Base-by-base conservation (phyloP, 2,888 invertebrate species). In the Sphinx pinastri region DNA sequence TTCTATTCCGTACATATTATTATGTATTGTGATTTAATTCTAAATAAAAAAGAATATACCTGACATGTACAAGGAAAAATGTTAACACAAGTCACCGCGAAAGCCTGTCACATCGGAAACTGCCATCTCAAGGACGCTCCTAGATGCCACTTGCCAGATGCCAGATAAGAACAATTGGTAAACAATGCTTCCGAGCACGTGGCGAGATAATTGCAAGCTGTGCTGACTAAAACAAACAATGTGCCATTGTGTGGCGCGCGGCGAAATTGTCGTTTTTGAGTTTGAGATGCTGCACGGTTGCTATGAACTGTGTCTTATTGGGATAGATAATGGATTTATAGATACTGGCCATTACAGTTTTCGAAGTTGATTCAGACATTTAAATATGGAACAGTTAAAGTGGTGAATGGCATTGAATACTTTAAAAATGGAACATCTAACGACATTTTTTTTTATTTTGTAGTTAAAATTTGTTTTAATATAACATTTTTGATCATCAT, bases 121-220 rank as follows among this genome's bases (percentile, higher is more conserved):
- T 70, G 68, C 60, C 70, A 45, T 68, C 51, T 51, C 87, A 87
- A 88, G 88, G 88, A 87, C 88, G 77, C 75, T 80, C 77, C 84
- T 82, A 84, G 85, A 84, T 84, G 72, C 71, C 75, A 83, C 82
- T 84, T 60, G 45, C 71, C 75, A 83, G 83, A 84, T 60, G 60
- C 70, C 75, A 83, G 83, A 84, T 84, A 82, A 81, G 82, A 87
- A 86, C 88, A 86, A 87, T 88, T 84, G 87, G 88, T 78, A 78
- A 78, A 78, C 78, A 88, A 84, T 83, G 82, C 84, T 79, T 55
- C 55, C 55, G 66, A 63, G 78, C 87, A 86, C 87, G 87, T 87
- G 87, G 80, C 74, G 71, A 77, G 85, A 84, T 84, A 84, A 88
- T 87, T 87, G 78, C 77, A 68, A 78, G 79, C 75, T 55, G 76